These are phyloP conservation scores for Cartodere bifasciata DNA, from an alignment of 2,888 invertebrate genomes.

Conservation along the genomic window DNA sequence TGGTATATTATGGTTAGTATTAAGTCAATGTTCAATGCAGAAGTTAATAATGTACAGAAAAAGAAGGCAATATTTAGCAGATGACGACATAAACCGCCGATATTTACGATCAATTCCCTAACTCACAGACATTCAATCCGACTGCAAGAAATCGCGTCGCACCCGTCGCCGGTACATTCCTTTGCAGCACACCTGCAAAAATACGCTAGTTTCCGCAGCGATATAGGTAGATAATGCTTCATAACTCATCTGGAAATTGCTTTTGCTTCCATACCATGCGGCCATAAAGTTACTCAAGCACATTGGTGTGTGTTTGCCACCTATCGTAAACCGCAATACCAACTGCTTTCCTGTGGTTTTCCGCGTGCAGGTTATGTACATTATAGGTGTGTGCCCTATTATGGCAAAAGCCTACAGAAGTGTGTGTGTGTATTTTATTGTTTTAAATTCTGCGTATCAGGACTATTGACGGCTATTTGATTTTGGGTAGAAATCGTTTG, in stretches of 20 bases:
- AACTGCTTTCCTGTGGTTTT: constrained; percentile 4
- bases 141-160: too few species aligned
- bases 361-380: not conserved
- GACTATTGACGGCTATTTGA: too few species aligned
- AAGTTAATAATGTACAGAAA: too few species aligned
- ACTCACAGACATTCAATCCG: too few species aligned
- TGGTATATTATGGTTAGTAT: too few species aligned
- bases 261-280: constrained; percentile 34
- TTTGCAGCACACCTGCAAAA: constrained; percentile 34
- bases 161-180: constrained; percentile 26
- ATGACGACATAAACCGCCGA: constrained; percentile 36
- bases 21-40: too few species aligned
- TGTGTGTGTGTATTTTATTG: too few species aligned
- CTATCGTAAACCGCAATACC: constrained; percentile 28
- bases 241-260: constrained; percentile 36
- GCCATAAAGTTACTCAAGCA: constrained; percentile 33
- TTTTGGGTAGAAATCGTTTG: too few species aligned
- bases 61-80: constrained; percentile 30
- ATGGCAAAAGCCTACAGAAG: too few species aligned
- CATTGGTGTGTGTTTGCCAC: constrained; percentile 27
- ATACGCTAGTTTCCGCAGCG: constrained; percentile 33
- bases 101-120: constrained; percentile 36
- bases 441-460: too few species aligned
- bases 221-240: constrained; percentile 37
- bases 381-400: too few species aligned